phyloP scores from a whole-genome alignment of 2,888 invertebrate genomes.

The Allophyes oxyacanthae region DNA sequence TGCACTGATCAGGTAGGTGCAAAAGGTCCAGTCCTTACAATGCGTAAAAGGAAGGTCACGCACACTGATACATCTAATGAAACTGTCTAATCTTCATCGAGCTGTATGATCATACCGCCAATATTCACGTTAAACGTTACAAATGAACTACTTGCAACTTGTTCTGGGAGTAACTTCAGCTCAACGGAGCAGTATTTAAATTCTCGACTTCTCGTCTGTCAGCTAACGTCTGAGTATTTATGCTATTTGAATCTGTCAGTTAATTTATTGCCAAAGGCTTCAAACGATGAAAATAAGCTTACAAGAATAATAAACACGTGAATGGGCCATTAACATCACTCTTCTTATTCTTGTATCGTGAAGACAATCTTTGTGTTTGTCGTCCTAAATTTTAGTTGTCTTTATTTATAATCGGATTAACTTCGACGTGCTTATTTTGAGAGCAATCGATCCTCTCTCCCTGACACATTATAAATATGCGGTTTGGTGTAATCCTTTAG shows the following conservation, averaged over 20 bases:
- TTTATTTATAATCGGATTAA: constrained; percentile 53
- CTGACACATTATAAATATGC: constrained; percentile 37
- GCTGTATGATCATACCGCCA: too few relatives aligned
- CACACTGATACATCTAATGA: too few relatives aligned
- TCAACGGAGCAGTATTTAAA: background rate
- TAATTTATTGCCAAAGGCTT: constrained; percentile 47
- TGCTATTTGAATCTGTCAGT: constrained; percentile 13
- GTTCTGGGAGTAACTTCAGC: too few relatives aligned
- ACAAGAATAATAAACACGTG: constrained; percentile 50
- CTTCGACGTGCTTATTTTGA: constrained; percentile 43
- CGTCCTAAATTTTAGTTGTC: constrained; percentile 37
- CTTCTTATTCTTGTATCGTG: constrained; percentile 32
- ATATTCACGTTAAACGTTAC: too few relatives aligned
- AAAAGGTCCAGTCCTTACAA: constrained; percentile 10
- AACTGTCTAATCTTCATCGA: too few relatives aligned
- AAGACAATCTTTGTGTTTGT: constrained; percentile 21
- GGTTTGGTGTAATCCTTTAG: constrained; percentile 33
- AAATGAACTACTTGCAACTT: too few relatives aligned
- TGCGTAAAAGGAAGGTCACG: too few relatives aligned
- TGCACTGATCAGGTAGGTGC: background rate
- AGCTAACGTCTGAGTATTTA: constrained; percentile 20
- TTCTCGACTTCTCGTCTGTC: constrained; percentile 2
- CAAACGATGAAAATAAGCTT: constrained; percentile 44
- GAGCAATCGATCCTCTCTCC: constrained; percentile 38
- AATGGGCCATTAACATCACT: constrained; percentile 51